Evolutionary conservation across 2,797 vertebrate genomes (phyloP).

Genomic region (Rhyacichthys aspro): DNA sequence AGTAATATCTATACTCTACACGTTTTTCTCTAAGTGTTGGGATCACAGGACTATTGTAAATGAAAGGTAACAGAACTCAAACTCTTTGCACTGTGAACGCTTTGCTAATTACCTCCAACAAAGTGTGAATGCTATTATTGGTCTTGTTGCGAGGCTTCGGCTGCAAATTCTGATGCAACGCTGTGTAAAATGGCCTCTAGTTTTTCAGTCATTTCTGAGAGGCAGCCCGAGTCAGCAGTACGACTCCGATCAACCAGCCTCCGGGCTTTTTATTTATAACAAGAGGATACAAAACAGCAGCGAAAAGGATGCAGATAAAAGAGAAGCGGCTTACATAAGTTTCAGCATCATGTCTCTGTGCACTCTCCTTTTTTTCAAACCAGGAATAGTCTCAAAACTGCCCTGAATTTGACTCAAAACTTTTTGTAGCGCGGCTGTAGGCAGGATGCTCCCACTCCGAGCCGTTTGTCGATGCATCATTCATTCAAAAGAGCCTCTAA

Average conservation of each 20-base stretch:
- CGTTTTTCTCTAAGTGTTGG: too few species aligned
- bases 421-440: slow-evolving; percentile 37
- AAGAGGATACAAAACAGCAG: background rate
- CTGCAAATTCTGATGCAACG: slow-evolving; percentile 55
- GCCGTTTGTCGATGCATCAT: slow-evolving; percentile 15
- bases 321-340: slow-evolving; percentile 50
- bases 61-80: too few species aligned
- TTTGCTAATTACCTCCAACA: slow-evolving; percentile 29
- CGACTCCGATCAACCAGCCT: slow-evolving; percentile 25
- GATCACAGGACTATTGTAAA: too few species aligned
- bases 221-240: slow-evolving; percentile 38
- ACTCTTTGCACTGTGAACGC: slow-evolving; percentile 27
- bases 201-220: slow-evolving; percentile 26
- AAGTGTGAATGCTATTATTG: slow-evolving; percentile 21
- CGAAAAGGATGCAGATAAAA: slow-evolving; percentile 33
- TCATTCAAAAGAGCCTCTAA: slow-evolving; percentile 29
- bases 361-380: slow-evolving; percentile 19
- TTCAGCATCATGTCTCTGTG: slow-evolving; percentile 20
- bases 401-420: slow-evolving; percentile 40
- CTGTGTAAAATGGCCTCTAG: slow-evolving; percentile 50
- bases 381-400: slow-evolving; percentile 39
- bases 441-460: slow-evolving; percentile 45
- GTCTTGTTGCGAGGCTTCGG: slow-evolving; percentile 13
- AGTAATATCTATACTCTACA: too few species aligned
- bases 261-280: slow-evolving; percentile 22